Evolutionary conservation across 1,140 invertebrate species (phyloP).

Genomic region (Charaxes varanes): DNA sequence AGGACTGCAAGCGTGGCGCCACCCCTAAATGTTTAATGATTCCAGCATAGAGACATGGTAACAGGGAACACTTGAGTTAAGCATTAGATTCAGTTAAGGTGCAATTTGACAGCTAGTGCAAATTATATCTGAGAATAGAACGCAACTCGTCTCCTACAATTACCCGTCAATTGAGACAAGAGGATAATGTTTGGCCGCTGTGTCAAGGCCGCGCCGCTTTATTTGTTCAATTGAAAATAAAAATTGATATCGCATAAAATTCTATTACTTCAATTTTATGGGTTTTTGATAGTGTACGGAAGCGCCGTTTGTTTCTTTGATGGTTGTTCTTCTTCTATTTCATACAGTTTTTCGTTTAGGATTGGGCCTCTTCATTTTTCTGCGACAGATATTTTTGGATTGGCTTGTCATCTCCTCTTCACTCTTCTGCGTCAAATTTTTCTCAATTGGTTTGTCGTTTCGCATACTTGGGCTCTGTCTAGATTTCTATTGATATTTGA

Average conservation of each 20-base stretch:
- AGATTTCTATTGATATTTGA: too few relatives aligned
- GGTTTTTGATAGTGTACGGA: constrained; percentile 11
- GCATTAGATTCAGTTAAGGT: constrained; percentile 49
- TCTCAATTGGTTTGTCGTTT: too few relatives aligned
- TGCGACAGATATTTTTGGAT: too few relatives aligned
- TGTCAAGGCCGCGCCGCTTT: constrained; percentile 57
- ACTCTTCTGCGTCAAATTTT: too few relatives aligned
- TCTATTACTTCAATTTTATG: constrained; percentile 21
- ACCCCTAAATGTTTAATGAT: background rate
- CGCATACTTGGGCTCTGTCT: too few relatives aligned
- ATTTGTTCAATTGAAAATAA: constrained; percentile 61
- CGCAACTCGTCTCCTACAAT: constrained; percentile 59
- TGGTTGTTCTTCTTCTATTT: too few relatives aligned
- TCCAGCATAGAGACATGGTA: constrained; percentile 27
- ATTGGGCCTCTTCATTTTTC: too few relatives aligned
- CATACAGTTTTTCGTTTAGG: too few relatives aligned
- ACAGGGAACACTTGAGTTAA: too few relatives aligned
- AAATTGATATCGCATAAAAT: constrained; percentile 55
- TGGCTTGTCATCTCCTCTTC: too few relatives aligned
- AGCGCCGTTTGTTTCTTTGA: background rate
- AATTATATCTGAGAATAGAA: constrained; percentile 70
- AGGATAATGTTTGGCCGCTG: constrained; percentile 69
- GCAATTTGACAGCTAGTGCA: constrained; percentile 63
- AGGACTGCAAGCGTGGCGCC: too few relatives aligned
- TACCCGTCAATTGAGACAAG: constrained; percentile 69